phyloP scores from a whole-genome alignment of 2,797 vertebrate species.

The Dendrocincla tyrannina region DNA sequence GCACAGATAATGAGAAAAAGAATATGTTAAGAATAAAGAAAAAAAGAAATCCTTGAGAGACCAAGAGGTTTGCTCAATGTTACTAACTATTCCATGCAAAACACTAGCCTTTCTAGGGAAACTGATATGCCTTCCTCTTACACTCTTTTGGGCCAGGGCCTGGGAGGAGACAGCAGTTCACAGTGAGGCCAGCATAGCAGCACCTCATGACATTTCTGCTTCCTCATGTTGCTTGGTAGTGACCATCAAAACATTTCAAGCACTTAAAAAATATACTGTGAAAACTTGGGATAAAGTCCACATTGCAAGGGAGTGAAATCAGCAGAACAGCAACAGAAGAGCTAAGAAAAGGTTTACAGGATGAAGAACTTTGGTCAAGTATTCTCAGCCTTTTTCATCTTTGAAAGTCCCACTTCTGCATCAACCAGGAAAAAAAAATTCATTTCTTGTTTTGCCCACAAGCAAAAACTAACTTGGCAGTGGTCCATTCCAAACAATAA shows the following conservation, averaged over 20 bases:
- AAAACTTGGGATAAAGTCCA: neutral
- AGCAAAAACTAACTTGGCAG: slow-evolving; percentile 5
- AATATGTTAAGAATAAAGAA: neutral
- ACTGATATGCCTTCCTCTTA: neutral
- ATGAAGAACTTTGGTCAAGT: neutral
- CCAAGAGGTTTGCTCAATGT: slow-evolving; percentile 13
- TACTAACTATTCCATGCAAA: slow-evolving; percentile 17
- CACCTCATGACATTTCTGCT: neutral
- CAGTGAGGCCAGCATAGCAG: neutral
- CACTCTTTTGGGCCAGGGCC: neutral
- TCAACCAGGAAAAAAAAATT: neutral
- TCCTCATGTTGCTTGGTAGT: neutral
- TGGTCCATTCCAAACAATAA: neutral
- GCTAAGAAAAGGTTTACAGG: neutral
- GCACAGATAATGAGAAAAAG: slow-evolving; percentile 40
- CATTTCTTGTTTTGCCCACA: slow-evolving; percentile 5
- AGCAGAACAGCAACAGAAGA: neutral
- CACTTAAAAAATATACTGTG: neutral
- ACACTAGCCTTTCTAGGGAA: slow-evolving; percentile 12
- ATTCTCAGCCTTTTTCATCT: neutral
- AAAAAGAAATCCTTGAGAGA: slow-evolving; percentile 24
- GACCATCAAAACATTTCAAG: neutral
- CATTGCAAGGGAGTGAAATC: neutral
- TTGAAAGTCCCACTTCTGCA: neutral
- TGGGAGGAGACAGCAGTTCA: neutral